phyloP scores from a whole-genome alignment of 2,888 invertebrate genomes.

The Tipula unca region DNA sequence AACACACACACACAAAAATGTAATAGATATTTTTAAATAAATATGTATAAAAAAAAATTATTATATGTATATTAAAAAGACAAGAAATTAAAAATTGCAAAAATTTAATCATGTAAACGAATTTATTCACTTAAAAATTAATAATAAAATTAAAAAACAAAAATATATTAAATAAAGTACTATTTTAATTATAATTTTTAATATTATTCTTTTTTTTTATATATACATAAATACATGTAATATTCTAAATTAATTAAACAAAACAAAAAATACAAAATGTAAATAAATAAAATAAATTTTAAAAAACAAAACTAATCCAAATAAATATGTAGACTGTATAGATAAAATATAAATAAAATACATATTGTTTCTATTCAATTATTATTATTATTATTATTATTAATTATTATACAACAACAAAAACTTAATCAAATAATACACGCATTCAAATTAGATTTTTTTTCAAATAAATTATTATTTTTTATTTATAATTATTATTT shows the following conservation, averaged over 20 bases:
- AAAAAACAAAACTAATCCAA: not conserved
- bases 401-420: not conserved
- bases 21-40: not conserved
- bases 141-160: not conserved
- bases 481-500: not conserved
- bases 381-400: not conserved
- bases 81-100: not conserved
- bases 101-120: not conserved
- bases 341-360: not conserved
- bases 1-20: not conserved
- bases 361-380: not conserved
- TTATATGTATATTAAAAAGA: not conserved
- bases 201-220: not conserved
- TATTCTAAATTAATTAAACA: conserved; percentile 4
- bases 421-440: not conserved
- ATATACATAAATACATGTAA: not conserved
- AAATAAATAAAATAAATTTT: conserved; percentile 8
- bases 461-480: not conserved
- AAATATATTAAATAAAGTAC: not conserved
- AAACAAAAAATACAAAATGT: not conserved
- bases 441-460: not conserved
- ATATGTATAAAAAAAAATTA: not conserved
- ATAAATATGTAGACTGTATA: conserved; percentile 4
- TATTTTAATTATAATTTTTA: not conserved
- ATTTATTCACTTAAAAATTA: not conserved